Evolutionary conservation across 2,113 vertebrate species (phyloP).

Genomic region (Microcebus jonahi): DNA sequence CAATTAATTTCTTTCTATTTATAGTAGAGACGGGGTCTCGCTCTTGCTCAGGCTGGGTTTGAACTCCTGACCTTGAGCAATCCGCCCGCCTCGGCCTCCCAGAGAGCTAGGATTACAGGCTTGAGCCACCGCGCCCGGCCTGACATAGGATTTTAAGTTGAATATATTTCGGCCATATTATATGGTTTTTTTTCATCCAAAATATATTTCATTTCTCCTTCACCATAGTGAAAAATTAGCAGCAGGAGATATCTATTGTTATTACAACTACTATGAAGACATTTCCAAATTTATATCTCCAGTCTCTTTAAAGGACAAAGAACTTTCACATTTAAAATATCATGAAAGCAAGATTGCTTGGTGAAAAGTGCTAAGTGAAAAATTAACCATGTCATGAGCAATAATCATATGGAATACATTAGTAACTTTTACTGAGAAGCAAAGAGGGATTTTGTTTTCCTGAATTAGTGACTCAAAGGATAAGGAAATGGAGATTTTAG

Average conservation of each 20-base stretch:
- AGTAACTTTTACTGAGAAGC: background rate
- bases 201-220: conserved; percentile 20
- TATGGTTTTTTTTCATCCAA: background rate
- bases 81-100: too few species aligned
- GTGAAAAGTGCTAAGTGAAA: background rate
- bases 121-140: too few species aligned
- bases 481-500: background rate
- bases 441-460: background rate
- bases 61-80: too few species aligned
- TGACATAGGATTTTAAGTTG: background rate
- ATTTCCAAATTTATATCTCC: conserved; percentile 49
- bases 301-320: conserved; percentile 17
- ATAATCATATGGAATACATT: background rate
- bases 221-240: background rate
- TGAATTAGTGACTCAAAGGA: background rate
- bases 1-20: too few species aligned
- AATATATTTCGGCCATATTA: background rate
- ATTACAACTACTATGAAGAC: background rate
- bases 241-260: background rate
- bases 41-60: too few species aligned
- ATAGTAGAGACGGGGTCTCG: too few species aligned
- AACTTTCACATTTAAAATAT: conserved; percentile 51
- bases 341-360: background rate
- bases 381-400: background rate
- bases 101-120: too few species aligned